Evolutionary conservation across 2,113 vertebrate genomes (phyloP).

Genomic region (Acrocephalus kingi): DNA sequence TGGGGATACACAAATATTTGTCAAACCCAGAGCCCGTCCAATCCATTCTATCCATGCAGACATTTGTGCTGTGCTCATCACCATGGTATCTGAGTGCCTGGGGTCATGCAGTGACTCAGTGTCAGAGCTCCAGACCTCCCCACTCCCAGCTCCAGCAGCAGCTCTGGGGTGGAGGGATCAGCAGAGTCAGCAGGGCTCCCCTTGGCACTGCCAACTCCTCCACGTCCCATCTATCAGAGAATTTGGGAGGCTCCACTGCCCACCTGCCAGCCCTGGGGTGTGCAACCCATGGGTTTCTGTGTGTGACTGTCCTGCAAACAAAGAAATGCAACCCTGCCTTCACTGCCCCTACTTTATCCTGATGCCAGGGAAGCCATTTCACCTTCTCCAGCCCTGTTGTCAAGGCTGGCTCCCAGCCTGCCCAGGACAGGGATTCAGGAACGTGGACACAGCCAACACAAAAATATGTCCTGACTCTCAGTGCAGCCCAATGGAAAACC

Average conservation of each 20-base stretch:
- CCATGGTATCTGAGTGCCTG: constrained; percentile 3
- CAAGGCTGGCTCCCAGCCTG: not conserved
- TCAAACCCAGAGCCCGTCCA: not conserved
- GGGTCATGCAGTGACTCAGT: constrained; percentile 59
- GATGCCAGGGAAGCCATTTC: not conserved
- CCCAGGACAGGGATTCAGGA: not conserved
- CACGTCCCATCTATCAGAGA: accelerated
- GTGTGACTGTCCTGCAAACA: not conserved
- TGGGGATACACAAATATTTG: not conserved
- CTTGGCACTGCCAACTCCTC: not conserved
- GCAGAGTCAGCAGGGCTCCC: not conserved
- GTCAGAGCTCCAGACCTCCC: constrained; percentile 43
- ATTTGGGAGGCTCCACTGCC: not conserved
- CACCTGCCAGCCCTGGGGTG: not conserved
- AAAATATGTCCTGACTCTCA: not conserved
- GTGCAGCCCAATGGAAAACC: not conserved
- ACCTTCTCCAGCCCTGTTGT: not conserved
- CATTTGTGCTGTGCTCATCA: constrained; percentile 62
- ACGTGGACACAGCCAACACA: not conserved
- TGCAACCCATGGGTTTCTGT: not conserved
- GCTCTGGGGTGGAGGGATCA: not conserved
- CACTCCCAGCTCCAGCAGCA: not conserved
- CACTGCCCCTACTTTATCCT: not conserved
- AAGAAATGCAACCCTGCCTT: not conserved
- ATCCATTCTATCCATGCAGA: constrained; percentile 13